These are phyloP conservation scores for Drosophila grimshawi DNA, from an alignment of 1,140 invertebrate species.

Conservation along the genomic window DNA sequence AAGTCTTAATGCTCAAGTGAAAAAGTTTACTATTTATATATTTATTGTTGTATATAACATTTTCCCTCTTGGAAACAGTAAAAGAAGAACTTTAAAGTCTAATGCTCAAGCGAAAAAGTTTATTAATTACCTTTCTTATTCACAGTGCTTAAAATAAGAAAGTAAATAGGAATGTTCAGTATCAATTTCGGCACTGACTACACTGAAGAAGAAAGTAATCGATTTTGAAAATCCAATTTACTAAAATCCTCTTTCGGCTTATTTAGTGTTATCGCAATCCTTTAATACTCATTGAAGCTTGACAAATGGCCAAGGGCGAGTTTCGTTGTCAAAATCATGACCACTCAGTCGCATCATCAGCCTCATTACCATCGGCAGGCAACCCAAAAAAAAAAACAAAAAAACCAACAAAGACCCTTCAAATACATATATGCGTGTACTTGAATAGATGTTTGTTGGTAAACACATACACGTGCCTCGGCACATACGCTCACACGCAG, in stretches of 20 bases:
- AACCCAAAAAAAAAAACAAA: conserved; percentile 29
- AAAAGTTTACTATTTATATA: not conserved
- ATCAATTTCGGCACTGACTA: not conserved
- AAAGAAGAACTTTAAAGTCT: too few species aligned
- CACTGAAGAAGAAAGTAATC: not conserved
- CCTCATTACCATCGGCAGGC: conserved; percentile 45
- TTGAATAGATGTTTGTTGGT: conserved; percentile 9
- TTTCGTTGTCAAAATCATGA: conserved; percentile 27
- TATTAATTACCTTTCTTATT: not conserved
- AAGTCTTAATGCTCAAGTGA: not conserved
- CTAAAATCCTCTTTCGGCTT: conserved; percentile 8
- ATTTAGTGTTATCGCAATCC: conserved; percentile 21
- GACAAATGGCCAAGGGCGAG: conserved; percentile 49
- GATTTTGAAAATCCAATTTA: conserved; percentile 15
- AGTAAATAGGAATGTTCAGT: too few species aligned
- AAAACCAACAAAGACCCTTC: conserved; percentile 29
- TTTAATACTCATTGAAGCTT: conserved; percentile 44
- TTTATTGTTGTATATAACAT: not conserved
- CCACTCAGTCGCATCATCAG: conserved; percentile 47
- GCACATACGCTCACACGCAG: conserved; percentile 49
- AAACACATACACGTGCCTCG: conserved; percentile 29
- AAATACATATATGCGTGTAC: not conserved
- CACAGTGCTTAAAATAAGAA: not conserved
- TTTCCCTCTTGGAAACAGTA: not conserved
- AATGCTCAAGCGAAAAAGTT: not conserved